Evolutionary conservation across 2,888 invertebrate species (phyloP).

Genomic region (Athripsodes cinereus): DNA sequence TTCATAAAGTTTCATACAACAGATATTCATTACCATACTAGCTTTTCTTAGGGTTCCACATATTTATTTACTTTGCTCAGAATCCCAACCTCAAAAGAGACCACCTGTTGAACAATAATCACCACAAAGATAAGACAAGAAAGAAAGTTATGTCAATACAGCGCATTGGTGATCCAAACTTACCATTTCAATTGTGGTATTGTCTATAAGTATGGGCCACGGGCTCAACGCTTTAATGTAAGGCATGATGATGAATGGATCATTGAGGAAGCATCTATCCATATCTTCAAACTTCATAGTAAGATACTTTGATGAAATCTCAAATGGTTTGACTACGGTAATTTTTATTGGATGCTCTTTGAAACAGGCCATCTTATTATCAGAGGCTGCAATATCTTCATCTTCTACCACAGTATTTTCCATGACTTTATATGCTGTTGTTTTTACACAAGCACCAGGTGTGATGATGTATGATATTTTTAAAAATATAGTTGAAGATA

Average conservation of each 20-base stretch:
- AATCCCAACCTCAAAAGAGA: no score
- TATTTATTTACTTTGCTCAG: no score
- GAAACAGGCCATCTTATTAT: conserved; percentile 44
- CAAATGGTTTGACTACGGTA: conserved; percentile 64
- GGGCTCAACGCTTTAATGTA: conserved; percentile 63
- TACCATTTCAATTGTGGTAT: conserved; percentile 59
- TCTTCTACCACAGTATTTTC: conserved; percentile 22
- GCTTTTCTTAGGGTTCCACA: background rate
- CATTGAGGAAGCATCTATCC: conserved; percentile 59
- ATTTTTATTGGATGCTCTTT: conserved; percentile 57
- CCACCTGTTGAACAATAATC: no score
- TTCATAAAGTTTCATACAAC: conserved; percentile 47
- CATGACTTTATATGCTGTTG: conserved; percentile 18
- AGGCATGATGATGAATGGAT: conserved; percentile 64
- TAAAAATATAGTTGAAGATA: conserved; percentile 53
- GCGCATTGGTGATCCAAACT: no score
- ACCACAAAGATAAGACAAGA: no score
- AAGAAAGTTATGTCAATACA: no score
- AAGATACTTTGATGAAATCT: conserved; percentile 59
- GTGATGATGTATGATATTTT: conserved; percentile 52
- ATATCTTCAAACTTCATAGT: conserved; percentile 60
- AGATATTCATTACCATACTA: no score
- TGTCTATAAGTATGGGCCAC: conserved; percentile 61
- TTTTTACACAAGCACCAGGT: conserved; percentile 24
- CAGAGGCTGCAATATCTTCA: conserved; percentile 30